Percentiles rank a stretch among this genome's conserved stretches.
phyloP scores from a whole-genome alignment of 2,888 invertebrate genomes.

The Nycteola revayana region DNA sequence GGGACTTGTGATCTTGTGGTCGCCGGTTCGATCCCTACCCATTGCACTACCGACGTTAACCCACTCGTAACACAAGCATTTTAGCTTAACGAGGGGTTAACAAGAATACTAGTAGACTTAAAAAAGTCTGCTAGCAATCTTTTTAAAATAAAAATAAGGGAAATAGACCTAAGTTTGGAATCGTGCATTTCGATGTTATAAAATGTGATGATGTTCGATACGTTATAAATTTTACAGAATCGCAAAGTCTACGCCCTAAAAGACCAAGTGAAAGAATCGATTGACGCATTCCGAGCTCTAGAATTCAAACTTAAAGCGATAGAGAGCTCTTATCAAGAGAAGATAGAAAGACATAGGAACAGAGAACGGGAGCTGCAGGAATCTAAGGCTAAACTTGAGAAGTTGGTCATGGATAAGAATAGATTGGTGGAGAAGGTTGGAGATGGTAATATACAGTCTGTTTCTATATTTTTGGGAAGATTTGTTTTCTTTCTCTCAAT shows the following conservation, averaged over 20 bases:
- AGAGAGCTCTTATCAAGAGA: conserved; percentile 59
- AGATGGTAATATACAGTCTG: conserved; percentile 58
- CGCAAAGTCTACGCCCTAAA: conserved; percentile 57
- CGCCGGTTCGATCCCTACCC: no score
- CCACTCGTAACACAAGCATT: no score
- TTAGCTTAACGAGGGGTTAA: no score
- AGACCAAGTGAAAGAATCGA: conserved; percentile 53
- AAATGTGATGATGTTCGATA: no score
- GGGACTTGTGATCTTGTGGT: no score
- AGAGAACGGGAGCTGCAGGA: conserved; percentile 74
- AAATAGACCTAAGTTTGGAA: no score
- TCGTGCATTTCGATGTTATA: no score
- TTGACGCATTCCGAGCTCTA: conserved; percentile 51
- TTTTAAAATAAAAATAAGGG: no score
- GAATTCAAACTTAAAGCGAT: conserved; percentile 63
- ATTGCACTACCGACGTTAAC: no score
- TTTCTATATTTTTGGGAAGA: neutral
- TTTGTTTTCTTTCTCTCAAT: no score
- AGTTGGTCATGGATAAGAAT: conserved; percentile 71
- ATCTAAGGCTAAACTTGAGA: conserved; percentile 72
- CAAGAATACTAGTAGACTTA: no score
- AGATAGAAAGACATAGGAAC: conserved; percentile 70
- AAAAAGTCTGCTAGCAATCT: no score
- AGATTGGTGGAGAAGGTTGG: conserved; percentile 68
- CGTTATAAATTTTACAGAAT: conserved; percentile 56